phyloP scores from a whole-genome alignment of 2,797 vertebrate genomes.

The Galagoides demidoff region DNA sequence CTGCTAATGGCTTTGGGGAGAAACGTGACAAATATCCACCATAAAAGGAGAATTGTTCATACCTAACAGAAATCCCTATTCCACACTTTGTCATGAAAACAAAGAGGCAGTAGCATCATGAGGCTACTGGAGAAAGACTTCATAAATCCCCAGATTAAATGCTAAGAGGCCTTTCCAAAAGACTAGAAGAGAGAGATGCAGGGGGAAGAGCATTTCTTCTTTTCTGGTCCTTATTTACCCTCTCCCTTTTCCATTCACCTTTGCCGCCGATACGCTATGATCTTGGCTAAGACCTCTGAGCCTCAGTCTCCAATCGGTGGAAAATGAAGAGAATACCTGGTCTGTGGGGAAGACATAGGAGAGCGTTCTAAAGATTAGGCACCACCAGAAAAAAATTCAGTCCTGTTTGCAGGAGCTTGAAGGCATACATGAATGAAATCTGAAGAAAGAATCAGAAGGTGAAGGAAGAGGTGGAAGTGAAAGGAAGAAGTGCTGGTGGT shows the following conservation, averaged over 20 bases:
- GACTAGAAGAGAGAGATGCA: background rate
- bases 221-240: background rate
- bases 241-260: slow-evolving; percentile 10
- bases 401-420: background rate
- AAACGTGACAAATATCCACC: background rate
- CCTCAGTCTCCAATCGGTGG: background rate
- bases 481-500: background rate
- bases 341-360: background rate
- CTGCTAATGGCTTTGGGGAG: background rate
- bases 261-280: background rate
- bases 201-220: background rate
- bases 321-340: slow-evolving; percentile 2
- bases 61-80: background rate
- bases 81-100: slow-evolving; percentile 41
- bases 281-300: background rate
- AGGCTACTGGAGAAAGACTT: background rate
- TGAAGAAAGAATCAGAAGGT: background rate
- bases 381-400: background rate
- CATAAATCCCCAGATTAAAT: background rate
- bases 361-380: background rate
- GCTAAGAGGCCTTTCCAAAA: background rate
- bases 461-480: background rate
- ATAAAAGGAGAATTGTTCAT: background rate
- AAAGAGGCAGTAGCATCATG: background rate
- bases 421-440: background rate